phyloP scores from a whole-genome alignment of 2,797 vertebrate genomes.

The Erpetoichthys calabaricus region DNA sequence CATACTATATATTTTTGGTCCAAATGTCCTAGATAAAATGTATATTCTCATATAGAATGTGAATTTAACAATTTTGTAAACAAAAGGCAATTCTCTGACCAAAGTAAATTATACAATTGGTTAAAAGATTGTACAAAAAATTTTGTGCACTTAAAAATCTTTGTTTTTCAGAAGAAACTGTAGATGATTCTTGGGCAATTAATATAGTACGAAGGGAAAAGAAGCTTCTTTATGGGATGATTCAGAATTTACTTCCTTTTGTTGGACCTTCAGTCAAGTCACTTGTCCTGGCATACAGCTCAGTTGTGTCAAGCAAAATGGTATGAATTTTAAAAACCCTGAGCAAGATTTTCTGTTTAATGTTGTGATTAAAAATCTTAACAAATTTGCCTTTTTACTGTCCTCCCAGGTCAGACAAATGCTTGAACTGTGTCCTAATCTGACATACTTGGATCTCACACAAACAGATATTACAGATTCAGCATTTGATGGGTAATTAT shows the following conservation, averaged over 20 bases:
- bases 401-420: conserved; percentile 77
- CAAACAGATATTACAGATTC: conserved; percentile 85
- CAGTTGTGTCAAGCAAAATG: conserved; percentile 89
- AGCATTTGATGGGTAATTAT: conserved; percentile 80
- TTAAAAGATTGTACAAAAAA: no score
- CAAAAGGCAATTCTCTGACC: no score
- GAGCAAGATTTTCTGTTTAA: not conserved
- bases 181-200: conserved; percentile 58
- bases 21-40: no score
- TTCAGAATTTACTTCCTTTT: conserved; percentile 76
- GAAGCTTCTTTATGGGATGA: conserved; percentile 73
- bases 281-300: conserved; percentile 82
- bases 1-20: no score
- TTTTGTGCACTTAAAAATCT: no score
- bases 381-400: conserved; percentile 8
- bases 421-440: conserved; percentile 78
- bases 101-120: no score
- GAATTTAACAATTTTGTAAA: no score
- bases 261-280: conserved; percentile 80
- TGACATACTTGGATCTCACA: conserved; percentile 83
- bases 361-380: not conserved
- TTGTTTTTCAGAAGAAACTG: conserved; percentile 55
- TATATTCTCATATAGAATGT: no score
- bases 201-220: conserved; percentile 76
- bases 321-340: conserved; percentile 37